Evolutionary conservation across 2,113 vertebrate genomes (phyloP).

Genomic region (Panthera leo): DNA sequence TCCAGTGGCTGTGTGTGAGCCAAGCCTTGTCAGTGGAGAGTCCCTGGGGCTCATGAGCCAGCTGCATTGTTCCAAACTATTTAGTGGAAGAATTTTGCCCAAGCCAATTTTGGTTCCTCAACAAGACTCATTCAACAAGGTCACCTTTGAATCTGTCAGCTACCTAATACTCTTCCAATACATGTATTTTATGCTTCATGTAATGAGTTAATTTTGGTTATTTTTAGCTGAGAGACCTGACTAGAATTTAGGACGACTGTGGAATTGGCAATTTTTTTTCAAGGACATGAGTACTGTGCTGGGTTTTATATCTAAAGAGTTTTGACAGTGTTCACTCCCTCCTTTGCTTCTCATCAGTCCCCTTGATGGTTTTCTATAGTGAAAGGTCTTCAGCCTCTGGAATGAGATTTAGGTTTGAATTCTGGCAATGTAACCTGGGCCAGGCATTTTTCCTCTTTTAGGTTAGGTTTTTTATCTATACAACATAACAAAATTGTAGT

Average conservation of each 20-base stretch:
- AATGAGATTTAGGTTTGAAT: neutral
- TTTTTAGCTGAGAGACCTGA: slow-evolving; percentile 25
- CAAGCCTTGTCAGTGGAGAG: neutral
- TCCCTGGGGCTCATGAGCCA: neutral
- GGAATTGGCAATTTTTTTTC: neutral
- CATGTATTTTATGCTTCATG: slow-evolving; percentile 18
- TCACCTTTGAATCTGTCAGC: neutral
- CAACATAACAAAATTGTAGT: neutral
- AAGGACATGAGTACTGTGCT: neutral
- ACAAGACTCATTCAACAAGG: neutral
- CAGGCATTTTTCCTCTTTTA: neutral
- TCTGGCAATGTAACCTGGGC: neutral
- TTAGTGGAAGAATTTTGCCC: neutral
- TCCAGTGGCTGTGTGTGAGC: fast-evolving
- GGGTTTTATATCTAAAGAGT: neutral
- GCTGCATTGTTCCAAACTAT: neutral
- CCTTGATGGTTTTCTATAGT: neutral
- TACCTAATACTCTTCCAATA: neutral
- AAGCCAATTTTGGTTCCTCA: neutral
- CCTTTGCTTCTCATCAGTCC: neutral
- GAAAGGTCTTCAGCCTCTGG: neutral
- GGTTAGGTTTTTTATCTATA: neutral
- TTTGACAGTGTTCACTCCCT: neutral
- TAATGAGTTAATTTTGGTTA: slow-evolving; percentile 41
- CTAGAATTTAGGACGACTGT: slow-evolving; percentile 34